A percentile compares a stretch with the other conserved stretches of the same genome.
phyloP scores from a whole-genome alignment of 2,888 invertebrate genomes.

The Ornithoptera priamus region DNA sequence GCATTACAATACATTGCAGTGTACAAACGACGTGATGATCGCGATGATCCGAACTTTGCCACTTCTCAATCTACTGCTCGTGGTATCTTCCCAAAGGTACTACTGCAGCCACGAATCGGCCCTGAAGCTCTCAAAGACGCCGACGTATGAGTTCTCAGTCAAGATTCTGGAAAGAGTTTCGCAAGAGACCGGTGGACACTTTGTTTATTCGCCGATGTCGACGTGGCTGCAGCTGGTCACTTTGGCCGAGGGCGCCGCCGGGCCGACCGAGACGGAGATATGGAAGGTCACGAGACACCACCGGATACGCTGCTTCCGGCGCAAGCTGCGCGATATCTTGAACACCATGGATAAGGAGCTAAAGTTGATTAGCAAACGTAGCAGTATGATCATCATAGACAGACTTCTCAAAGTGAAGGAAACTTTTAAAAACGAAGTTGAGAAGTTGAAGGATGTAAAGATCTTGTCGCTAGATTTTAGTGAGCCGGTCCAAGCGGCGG shows the following conservation, averaged over 20 bases:
- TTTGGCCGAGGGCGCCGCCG: constrained; percentile 54
- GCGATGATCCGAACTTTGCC: not conserved
- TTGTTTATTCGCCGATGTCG: constrained; percentile 60
- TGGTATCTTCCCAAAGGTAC: constrained; percentile 35
- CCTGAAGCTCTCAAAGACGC: constrained; percentile 44
- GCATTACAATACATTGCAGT: not conserved
- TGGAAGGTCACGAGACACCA: constrained; percentile 51
- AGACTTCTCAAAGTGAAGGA: constrained; percentile 48
- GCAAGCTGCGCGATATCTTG: constrained; percentile 45
- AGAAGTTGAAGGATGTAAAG: constrained; percentile 44
- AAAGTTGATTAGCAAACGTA: constrained; percentile 40
- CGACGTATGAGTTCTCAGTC: constrained; percentile 57
- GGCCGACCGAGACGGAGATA: constrained; percentile 50
- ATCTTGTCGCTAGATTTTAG: constrained; percentile 49
- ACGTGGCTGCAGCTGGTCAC: constrained; percentile 60
- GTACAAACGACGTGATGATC: not conserved
- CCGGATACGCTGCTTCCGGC: constrained; percentile 50
- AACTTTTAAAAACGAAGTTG: constrained; percentile 43
- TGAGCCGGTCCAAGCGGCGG: constrained; percentile 40
- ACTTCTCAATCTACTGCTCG: constrained; percentile 11
- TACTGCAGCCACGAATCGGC: constrained; percentile 46
- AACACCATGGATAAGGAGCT: constrained; percentile 45
- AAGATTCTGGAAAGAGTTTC: constrained; percentile 53
- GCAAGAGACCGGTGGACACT: constrained; percentile 51
- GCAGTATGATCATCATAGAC: constrained; percentile 52